Evolutionary conservation across 2,113 vertebrate genomes (phyloP).

Genomic region (Megaleporinus macrocephalus): DNA sequence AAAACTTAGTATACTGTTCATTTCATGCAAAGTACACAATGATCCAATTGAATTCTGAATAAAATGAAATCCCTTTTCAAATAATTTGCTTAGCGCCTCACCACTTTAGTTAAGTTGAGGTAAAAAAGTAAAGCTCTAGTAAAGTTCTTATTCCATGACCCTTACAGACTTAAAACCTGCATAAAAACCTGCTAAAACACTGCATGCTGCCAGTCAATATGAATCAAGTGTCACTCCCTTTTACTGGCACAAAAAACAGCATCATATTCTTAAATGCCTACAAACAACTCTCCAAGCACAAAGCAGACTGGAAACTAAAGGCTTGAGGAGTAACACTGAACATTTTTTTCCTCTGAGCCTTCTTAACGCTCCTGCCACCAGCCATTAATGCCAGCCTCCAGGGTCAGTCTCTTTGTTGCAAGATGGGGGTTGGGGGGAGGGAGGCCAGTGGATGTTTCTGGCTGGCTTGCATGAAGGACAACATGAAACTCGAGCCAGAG

Average conservation of each 20-base stretch:
- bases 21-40: not conserved
- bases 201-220: not conserved
- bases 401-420: slow-evolving; percentile 56
- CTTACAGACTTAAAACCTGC: not conserved
- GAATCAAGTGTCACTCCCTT: not conserved
- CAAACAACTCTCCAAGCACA: slow-evolving; percentile 28
- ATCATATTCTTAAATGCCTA: slow-evolving; percentile 18
- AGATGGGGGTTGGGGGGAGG: slow-evolving; percentile 46
- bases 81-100: not conserved
- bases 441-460: slow-evolving; percentile 45
- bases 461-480: slow-evolving; percentile 50
- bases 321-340: slow-evolving; percentile 41
- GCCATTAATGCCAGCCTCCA: slow-evolving; percentile 53
- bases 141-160: not conserved
- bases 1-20: not conserved
- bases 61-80: not conserved
- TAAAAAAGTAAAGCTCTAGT: not conserved
- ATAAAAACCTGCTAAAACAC: not conserved
- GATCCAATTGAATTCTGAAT: too few relatives aligned
- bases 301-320: slow-evolving; percentile 31
- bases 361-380: slow-evolving; percentile 55
- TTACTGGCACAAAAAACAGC: not conserved
- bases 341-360: slow-evolving; percentile 44
- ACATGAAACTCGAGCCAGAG: slow-evolving; percentile 56
- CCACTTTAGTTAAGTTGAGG: not conserved